Evolutionary conservation across 2,797 vertebrate genomes (phyloP).

Genomic region (Orientallactaga sibirica): DNA sequence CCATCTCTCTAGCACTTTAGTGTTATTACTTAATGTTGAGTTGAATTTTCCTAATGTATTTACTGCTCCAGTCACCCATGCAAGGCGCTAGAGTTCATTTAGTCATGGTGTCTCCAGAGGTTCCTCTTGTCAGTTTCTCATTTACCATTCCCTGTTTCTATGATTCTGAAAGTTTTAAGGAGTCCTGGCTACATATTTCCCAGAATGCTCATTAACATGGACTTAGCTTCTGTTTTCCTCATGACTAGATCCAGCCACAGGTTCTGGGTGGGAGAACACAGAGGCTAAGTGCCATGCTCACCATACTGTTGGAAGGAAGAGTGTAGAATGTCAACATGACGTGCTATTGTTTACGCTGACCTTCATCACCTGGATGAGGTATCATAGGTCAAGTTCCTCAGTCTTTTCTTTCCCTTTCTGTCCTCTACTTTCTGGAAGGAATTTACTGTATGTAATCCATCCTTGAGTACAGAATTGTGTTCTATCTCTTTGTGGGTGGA

Average conservation of each 20-base stretch:
- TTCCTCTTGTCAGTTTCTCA: background rate
- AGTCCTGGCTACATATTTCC: background rate
- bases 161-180: background rate
- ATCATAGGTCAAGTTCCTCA: background rate
- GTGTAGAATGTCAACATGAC: background rate
- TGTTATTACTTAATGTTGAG: background rate
- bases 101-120: background rate
- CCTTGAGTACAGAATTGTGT: background rate
- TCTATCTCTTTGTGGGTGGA: background rate
- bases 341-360: background rate
- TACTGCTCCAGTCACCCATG: background rate
- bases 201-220: background rate
- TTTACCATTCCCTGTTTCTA: background rate
- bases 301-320: background rate
- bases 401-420: background rate
- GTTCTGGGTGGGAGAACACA: background rate
- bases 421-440: background rate
- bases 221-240: background rate
- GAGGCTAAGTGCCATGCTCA: background rate
- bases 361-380: background rate
- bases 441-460: background rate
- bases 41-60: background rate
- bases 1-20: background rate
- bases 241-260: background rate
- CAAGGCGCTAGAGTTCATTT: background rate